Percentiles rank a stretch among this genome's conserved stretches.
These are phyloP conservation scores for Siderastrea siderea DNA, from an alignment of 92 coral and sea anemone genomes.

Conservation along the genomic window DNA sequence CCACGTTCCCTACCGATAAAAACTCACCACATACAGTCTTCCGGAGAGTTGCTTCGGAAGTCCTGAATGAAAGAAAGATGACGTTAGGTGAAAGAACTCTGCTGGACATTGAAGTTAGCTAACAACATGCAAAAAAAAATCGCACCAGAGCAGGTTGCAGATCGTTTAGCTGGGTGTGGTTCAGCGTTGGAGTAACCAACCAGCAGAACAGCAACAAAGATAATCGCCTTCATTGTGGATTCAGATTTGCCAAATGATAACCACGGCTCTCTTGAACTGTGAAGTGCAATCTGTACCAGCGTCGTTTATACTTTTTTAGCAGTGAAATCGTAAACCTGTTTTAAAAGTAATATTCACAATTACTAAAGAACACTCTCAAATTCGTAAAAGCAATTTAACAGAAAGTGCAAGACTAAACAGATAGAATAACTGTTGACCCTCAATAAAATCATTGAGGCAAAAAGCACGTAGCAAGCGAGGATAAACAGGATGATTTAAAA, in stretches of 20 bases:
- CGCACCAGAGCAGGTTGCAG: conserved; percentile 13
- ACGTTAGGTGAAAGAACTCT: not conserved
- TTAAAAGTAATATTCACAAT: not conserved
- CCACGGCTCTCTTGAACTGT: not conserved
- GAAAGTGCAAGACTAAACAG: not conserved
- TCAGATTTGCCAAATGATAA: not conserved
- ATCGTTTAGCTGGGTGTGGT: not conserved
- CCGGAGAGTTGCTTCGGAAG: conserved; percentile 17
- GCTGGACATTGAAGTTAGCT: no score
- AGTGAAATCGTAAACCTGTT: not conserved
- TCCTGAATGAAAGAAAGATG: not conserved
- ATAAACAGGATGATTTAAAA: no score
- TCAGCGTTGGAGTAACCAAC: not conserved
- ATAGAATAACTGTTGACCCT: not conserved
- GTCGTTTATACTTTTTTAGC: not conserved
- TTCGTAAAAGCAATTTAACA: not conserved
- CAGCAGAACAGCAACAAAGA: not conserved
- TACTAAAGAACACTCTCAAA: not conserved
- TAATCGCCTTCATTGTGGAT: conserved; percentile 12
- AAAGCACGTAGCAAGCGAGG: no score
- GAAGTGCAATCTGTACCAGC: not conserved
- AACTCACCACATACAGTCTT: not conserved
- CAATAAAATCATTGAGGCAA: not conserved
- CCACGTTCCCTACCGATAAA: no score
- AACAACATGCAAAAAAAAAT: not conserved